Base-by-base conservation (phyloP, 2,888 invertebrate species). In the Dendrolimus pini region DNA sequence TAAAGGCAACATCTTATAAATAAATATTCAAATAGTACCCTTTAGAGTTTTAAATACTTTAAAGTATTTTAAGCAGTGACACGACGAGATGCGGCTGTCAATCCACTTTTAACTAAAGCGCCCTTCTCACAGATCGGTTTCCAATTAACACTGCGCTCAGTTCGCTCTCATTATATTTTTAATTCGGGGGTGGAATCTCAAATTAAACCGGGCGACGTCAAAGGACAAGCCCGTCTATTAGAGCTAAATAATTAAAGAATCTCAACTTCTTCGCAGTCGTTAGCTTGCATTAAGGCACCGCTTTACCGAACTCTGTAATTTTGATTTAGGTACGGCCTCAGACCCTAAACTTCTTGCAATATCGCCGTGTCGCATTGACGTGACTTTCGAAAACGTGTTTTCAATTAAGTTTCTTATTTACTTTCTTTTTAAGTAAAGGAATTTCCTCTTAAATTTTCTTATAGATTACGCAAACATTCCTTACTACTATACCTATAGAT, bases 171-270 rank as follows among this genome's bases (percentile, higher is more conserved):
- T 90, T 90, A 90, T 90, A 90, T 89, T 90, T 90, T 90, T 90
- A 90, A 90, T 90, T 90, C 89, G 86, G 89, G 85, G 89, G 88
- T 74, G 85, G 87, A 85, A 85, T 89, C 82, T 78, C 81, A 85
- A 89, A 90, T 89, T 89, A 89, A 88, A 86, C 82, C 81, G 78
- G 76, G 79, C 82, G 83, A 80, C 85, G 89, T 89, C 89, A 90
- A 89, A 90, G 89, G 87, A 89, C 89, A 88, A 79, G 76, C 81
- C 71, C 78, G 80, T 83, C 86, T 87, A 88, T 89, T 89, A 89
- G 81, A 86, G 89, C 83, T 89, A 89, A 89, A 90, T 90, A 90
- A 90, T 89, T 90, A 90, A 90, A 88, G 89, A 87, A 89, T 86
- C 82, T 83, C 80, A 78, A 84, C 84, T 84, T 88, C 88, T 83